A percentile compares a stretch with the other conserved stretches of the same genome.
Conservation (phyloP, 2,888 invertebrate species). For the Allophyes oxyacanthae region DNA sequence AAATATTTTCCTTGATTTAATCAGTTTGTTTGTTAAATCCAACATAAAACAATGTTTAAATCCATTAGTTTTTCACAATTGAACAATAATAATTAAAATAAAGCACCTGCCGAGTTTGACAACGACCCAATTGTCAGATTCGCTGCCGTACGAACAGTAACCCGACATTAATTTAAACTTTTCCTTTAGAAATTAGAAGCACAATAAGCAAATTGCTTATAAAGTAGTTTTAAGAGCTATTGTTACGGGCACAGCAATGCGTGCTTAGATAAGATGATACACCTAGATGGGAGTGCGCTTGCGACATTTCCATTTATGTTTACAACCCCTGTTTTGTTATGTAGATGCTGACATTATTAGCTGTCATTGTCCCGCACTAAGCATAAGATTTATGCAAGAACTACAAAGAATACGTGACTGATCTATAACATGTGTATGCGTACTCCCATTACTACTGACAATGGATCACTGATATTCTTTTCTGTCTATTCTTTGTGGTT, state of each 20-base stretch:
- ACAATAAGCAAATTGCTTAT: conserved; percentile 27
- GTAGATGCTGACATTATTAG: conserved; percentile 69
- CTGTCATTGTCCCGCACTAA: conserved; percentile 66
- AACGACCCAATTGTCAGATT: conserved; percentile 10
- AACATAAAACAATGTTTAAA: conserved; percentile 10
- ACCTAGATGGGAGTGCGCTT: conserved; percentile 51
- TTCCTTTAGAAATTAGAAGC: conserved; percentile 18
- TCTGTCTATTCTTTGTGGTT: conserved; percentile 27
- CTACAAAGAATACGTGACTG: conserved; percentile 59
- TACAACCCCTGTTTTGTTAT: conserved; percentile 74
- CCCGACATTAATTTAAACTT: conserved; percentile 30
- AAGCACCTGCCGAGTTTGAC: conserved; percentile 8
- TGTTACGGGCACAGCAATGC: conserved; percentile 41
- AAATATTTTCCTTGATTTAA: too few species aligned
- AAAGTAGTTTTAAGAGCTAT: conserved; percentile 40
- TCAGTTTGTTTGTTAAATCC: too few species aligned
- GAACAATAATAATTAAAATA: conserved; percentile 18
- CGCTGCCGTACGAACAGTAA: conserved; percentile 2
- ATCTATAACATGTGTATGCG: conserved; percentile 44
- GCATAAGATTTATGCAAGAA: conserved; percentile 65
- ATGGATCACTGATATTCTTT: conserved; percentile 23
- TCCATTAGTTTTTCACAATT: conserved; percentile 13
- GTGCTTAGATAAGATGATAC: conserved; percentile 38
- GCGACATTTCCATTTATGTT: conserved; percentile 56
- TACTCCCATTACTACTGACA: conserved; percentile 45